These are phyloP conservation scores for Lipotes vexillifer DNA, from an alignment of 2,113 vertebrate genomes.

Conservation along the genomic window DNA sequence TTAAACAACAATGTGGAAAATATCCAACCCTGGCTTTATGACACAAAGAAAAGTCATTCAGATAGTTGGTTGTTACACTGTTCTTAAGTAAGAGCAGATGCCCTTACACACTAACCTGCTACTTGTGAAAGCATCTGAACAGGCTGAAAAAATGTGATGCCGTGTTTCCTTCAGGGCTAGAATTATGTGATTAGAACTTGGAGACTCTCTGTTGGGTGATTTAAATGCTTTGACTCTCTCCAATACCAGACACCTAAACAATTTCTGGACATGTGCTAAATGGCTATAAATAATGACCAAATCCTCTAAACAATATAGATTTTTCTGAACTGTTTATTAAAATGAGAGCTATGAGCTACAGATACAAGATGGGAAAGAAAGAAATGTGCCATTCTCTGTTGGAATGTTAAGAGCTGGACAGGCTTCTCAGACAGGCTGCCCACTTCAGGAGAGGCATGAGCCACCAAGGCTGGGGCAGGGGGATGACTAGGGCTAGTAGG, in stretches of 20 bases:
- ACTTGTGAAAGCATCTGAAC: background rate
- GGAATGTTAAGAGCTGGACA: background rate
- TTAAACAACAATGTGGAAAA: background rate
- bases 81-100: background rate
- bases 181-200: background rate
- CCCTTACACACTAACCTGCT: background rate
- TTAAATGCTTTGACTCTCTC: background rate
- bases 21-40: background rate
- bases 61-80: background rate
- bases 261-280: background rate
- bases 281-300: background rate
- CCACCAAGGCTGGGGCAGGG: background rate
- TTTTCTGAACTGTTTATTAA: background rate
- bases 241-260: background rate
- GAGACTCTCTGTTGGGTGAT: background rate
- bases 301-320: background rate
- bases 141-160: background rate
- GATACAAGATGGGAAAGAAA: background rate
- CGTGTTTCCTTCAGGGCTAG: background rate
- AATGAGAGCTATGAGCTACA: background rate
- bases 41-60: slow-evolving; percentile 18
- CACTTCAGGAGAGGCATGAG: background rate
- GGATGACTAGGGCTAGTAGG: background rate
- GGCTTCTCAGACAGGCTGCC: background rate
- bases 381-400: background rate